phyloP scores from a whole-genome alignment of 2,888 invertebrate genomes.

The Drosophila monieri region DNA sequence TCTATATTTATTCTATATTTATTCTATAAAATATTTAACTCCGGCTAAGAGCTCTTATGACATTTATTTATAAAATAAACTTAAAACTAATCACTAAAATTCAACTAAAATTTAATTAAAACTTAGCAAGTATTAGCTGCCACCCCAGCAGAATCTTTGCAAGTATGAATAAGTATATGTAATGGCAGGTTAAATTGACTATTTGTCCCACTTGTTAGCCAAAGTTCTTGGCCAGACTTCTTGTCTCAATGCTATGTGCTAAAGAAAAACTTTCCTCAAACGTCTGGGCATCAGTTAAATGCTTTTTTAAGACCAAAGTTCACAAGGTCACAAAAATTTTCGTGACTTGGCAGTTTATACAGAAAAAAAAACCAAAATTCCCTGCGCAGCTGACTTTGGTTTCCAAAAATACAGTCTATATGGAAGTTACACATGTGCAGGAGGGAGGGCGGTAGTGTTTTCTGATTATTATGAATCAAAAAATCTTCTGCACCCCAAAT shows the following conservation, averaged over 20 bases:
- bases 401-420: neutral
- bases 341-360: constrained; percentile 38
- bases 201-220: constrained; percentile 42
- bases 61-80: neutral
- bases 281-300: constrained; percentile 55
- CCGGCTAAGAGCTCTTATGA: neutral
- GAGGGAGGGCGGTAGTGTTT: too few species aligned
- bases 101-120: neutral
- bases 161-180: constrained; percentile 16
- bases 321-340: constrained; percentile 55
- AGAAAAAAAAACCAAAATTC: neutral
- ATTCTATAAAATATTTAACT: neutral
- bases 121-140: neutral
- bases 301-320: constrained; percentile 57
- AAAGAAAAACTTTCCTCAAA: constrained; percentile 53
- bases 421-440: constrained; percentile 3
- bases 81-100: neutral
- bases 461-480: constrained; percentile 19
- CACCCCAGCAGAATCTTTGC: constrained; percentile 6
- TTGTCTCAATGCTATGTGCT: constrained; percentile 39
- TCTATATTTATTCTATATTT: too few species aligned
- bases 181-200: constrained; percentile 37
- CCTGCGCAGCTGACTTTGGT: too few species aligned
- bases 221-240: constrained; percentile 43
- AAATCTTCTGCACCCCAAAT: constrained; percentile 1